Evolutionary conservation across 2,888 invertebrate species (phyloP), one percentile per base, ranked within the genome.

Genomic region (Eristalis intricaria): DNA sequence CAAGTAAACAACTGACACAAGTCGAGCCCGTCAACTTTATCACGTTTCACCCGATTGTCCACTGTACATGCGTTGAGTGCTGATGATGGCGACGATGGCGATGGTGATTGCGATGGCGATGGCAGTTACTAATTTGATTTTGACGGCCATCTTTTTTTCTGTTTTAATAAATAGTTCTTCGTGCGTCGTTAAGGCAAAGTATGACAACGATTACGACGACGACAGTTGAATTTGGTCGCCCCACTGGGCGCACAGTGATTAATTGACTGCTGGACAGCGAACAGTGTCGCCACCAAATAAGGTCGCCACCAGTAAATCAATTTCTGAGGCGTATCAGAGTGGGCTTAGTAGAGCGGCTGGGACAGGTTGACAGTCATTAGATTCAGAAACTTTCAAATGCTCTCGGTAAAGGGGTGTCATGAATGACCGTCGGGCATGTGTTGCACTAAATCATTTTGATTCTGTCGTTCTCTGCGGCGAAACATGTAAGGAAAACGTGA

Each of bases 301-400:
- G 82, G 82, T 75, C 66, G 58, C 71, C 73, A 73, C 40, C 61
- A 50, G 81, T 82, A 82, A 87, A 87, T 84, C 60, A 79, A 76
- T 84, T 80, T 73, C 69, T 69, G 71, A 50, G 56, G 58, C 75
- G 65, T 71, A 73, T 74, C 82, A 78, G 63, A 73, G 50, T 43
- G 74, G 60, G 58, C 58, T 68, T 66, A 79, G 63, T 66, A 79
- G 66, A 50, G 61, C 68, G 19, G 38, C 64, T 63, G 19, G 61
- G 43, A 50, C 64, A 29, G 61, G 61, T 32, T 40, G 50, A 56
- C 56, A 58, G 71, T 71, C 87, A 76, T 79, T 76, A 75, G 66
- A 75, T 63, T 73, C 76, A 84, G 64, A 76, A 76, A 84, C 84
- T 79, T 87, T 87, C 65, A 76, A 87, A 50, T 69, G 60, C 73